These are phyloP conservation scores for Dicrostonyx torquatus DNA, from an alignment of 2,797 vertebrate species.

Conservation along the genomic window DNA sequence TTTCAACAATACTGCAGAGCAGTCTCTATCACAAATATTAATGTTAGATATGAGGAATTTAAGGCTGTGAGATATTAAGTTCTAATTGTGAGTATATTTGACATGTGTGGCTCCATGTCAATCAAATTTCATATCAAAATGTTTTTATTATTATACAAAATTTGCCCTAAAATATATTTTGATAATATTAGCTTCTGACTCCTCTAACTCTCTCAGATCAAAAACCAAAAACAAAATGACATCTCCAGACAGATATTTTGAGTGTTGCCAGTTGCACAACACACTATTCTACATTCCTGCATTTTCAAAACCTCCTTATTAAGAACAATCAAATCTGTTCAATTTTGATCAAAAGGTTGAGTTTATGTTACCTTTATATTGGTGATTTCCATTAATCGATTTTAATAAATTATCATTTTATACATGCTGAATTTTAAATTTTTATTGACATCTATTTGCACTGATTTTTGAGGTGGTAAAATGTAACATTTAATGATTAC, in stretches of 20 bases:
- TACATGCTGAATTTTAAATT: neutral
- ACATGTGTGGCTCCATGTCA: neutral
- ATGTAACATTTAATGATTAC: neutral
- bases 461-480: neutral
- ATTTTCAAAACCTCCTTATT: neutral
- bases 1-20: neutral
- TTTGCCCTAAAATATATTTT: neutral
- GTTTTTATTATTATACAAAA: neutral
- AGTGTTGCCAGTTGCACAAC: neutral
- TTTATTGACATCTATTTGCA: neutral
- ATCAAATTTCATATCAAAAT: neutral
- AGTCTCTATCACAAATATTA: neutral
- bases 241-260: neutral
- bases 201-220: neutral
- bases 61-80: neutral
- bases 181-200: neutral
- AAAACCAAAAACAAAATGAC: neutral
- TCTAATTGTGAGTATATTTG: neutral
- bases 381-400: neutral
- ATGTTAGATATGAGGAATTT: neutral
- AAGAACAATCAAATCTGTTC: neutral
- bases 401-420: neutral
- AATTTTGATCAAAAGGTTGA: conserved; percentile 23
- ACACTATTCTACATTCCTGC: too few species aligned
- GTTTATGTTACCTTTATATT: neutral